Conservation (phyloP, 1,140 invertebrate genomes). For the Meloidogyne chitwoodi region DNA sequence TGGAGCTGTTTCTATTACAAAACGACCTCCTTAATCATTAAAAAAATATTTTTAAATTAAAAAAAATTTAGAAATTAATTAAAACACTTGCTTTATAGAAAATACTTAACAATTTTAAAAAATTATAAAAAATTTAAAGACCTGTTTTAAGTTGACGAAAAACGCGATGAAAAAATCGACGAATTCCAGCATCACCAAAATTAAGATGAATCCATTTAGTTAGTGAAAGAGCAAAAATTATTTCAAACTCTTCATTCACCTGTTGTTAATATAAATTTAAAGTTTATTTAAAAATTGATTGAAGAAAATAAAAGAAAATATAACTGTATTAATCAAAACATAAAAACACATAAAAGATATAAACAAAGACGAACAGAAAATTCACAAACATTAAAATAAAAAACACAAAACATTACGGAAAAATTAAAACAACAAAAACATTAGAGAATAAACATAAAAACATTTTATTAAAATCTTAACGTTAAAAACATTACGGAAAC, state of each 20-base stretch:
- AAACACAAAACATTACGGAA: background rate
- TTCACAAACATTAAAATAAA: background rate
- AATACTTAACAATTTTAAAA: background rate
- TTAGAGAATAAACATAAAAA: too few relatives aligned
- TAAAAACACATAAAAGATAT: background rate
- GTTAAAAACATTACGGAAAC: too few relatives aligned
- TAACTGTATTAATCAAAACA: background rate
- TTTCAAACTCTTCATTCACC: conserved; percentile 77
- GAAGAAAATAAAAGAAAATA: background rate
- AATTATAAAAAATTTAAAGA: background rate
- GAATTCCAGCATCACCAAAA: conserved; percentile 89
- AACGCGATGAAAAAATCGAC: conserved; percentile 83
- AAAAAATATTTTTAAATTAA: background rate
- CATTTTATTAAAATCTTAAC: too few relatives aligned
- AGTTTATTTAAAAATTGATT: background rate
- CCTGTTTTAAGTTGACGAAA: conserved; percentile 74
- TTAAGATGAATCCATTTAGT: conserved; percentile 99
- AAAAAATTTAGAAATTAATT: background rate
- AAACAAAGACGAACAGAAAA: background rate
- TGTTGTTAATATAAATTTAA: background rate
- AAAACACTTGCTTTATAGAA: background rate
- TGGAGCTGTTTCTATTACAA: conserved; percentile 87
- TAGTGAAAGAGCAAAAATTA: conserved; percentile 86
- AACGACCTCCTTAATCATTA: conserved; percentile 73
- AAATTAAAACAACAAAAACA: too few relatives aligned